Evolutionary conservation across 2,797 vertebrate genomes (phyloP).

Genomic region (Alauda arvensis): DNA sequence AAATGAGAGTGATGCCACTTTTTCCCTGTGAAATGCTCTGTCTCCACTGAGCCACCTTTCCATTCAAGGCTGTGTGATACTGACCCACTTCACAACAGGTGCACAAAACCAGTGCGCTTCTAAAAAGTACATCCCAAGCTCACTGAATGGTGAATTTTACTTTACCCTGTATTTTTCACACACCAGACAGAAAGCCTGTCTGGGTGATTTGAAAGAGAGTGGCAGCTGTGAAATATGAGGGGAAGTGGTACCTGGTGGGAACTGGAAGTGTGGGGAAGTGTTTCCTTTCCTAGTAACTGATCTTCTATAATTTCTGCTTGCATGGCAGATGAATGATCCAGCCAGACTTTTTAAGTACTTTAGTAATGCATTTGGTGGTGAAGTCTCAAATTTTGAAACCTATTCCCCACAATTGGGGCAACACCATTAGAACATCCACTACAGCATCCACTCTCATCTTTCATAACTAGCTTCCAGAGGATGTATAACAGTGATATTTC

Average conservation of each 20-base stretch:
- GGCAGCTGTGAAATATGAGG: not conserved
- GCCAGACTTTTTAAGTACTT: not conserved
- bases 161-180: conserved; percentile 40
- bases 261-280: not conserved
- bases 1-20: not conserved
- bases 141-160: conserved; percentile 26
- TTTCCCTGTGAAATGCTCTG: not conserved
- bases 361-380: not conserved
- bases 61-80: not conserved
- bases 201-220: not conserved
- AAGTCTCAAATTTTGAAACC: not conserved
- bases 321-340: conserved; percentile 17
- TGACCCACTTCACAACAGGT: not conserved
- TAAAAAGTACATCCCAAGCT: conserved; percentile 15
- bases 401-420: not conserved
- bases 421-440: not conserved
- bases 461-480: not conserved
- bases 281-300: conserved; percentile 15
- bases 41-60: not conserved
- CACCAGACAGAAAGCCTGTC: not conserved
- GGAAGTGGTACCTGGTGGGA: not conserved
- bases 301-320: not conserved
- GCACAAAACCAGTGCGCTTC: not conserved
- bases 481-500: not conserved
- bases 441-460: not conserved